phyloP scores from a whole-genome alignment of 1,140 invertebrate species.

The Ditylenchus dipsaci region DNA sequence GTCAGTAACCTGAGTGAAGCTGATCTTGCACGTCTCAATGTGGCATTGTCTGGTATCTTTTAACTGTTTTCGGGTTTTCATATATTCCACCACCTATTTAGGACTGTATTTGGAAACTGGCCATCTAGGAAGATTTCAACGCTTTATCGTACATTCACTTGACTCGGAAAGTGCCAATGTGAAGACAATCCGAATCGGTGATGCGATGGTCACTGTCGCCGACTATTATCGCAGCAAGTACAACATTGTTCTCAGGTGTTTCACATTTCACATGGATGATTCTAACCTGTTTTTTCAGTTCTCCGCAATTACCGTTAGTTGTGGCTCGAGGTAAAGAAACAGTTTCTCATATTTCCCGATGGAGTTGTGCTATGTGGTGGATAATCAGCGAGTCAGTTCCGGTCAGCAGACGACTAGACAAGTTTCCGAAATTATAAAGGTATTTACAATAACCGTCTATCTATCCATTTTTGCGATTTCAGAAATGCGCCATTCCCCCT shows the following conservation, averaged over 20 bases:
- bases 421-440: constrained; percentile 16
- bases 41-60: constrained; percentile 1
- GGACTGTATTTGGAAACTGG: constrained; percentile 8
- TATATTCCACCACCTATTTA: not conserved
- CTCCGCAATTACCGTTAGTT: constrained; percentile 10
- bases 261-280: not conserved
- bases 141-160: not conserved
- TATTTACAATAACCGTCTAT: not conserved
- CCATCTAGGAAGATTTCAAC: not conserved
- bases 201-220: not conserved
- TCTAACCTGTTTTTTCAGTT: constrained; percentile 2
- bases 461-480: not conserved
- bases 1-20: not conserved
- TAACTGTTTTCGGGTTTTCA: not conserved
- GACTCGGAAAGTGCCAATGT: constrained; percentile 3
- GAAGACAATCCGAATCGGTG: constrained; percentile 8
- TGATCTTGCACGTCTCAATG: constrained; percentile 1
- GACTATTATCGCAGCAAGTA: constrained; percentile 17
- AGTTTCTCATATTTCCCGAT: constrained; percentile 8
- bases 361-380: constrained; percentile 20
- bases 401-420: constrained; percentile 9
- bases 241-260: constrained; percentile 1
- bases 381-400: constrained; percentile 17
- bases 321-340: not conserved
- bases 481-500: constrained; percentile 14